phyloP scores from a whole-genome alignment of 1,140 invertebrate genomes.

The Drosophila mayri region DNA sequence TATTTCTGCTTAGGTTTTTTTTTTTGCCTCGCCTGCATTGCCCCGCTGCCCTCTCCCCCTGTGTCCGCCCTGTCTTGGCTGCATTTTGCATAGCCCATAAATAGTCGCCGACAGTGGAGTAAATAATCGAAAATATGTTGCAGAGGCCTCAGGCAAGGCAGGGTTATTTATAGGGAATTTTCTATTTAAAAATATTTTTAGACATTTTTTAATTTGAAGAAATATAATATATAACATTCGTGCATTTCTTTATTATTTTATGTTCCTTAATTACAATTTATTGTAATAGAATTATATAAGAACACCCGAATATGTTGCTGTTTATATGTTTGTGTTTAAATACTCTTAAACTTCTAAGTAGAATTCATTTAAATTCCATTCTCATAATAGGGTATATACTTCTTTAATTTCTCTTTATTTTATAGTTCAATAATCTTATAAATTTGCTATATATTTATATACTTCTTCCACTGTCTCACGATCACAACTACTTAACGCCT shows the following conservation, averaged over 20 bases:
- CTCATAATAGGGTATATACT: neutral
- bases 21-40: slow-evolving; percentile 10
- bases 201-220: neutral
- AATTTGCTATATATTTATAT: neutral
- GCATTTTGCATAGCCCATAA: slow-evolving; percentile 58
- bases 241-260: neutral
- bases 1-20: slow-evolving; percentile 73
- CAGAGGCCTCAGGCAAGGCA: neutral
- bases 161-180: neutral
- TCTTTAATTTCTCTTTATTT: neutral
- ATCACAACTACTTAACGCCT: slow-evolving; percentile 79
- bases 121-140: slow-evolving; percentile 9
- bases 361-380: neutral
- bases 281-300: neutral
- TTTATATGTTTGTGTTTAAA: neutral
- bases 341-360: neutral
- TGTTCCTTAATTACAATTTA: neutral
- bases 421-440: neutral
- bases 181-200: neutral
- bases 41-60: neutral
- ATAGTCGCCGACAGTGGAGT: slow-evolving; percentile 55
- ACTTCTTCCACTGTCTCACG: slow-evolving; percentile 50
- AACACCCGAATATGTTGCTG: neutral
- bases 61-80: neutral
- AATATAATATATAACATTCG: too few species aligned